Evolutionary conservation across 2,888 invertebrate genomes (phyloP).

Genomic region (Limnephilus lunatus): DNA sequence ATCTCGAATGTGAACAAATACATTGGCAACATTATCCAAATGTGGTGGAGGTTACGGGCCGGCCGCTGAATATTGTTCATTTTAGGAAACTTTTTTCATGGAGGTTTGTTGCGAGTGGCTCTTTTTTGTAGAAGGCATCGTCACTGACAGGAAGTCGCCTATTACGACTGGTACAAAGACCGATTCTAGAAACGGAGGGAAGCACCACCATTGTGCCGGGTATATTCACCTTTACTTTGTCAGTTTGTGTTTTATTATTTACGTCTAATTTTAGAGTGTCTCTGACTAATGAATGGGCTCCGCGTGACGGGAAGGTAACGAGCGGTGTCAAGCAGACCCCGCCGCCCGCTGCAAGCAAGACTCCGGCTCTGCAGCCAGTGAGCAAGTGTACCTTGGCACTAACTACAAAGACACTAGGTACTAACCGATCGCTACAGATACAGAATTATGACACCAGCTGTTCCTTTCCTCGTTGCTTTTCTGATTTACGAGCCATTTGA

Average conservation of each 20-base stretch:
- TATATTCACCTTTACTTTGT: conserved; percentile 54
- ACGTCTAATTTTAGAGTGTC: conserved; percentile 56
- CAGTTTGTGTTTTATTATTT: conserved; percentile 58
- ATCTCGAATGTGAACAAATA: conserved; percentile 12
- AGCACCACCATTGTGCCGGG: conserved; percentile 37
- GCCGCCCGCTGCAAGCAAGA: neutral
- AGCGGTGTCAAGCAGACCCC: conserved; percentile 39
- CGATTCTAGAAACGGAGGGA: conserved; percentile 42
- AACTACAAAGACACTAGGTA: conserved; percentile 10
- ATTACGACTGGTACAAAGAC: conserved; percentile 49
- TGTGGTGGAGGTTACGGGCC: neutral
- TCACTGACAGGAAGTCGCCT: conserved; percentile 47
- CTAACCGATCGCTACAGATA: neutral
- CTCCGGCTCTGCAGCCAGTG: neutral
- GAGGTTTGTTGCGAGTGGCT: neutral
- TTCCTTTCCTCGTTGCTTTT: neutral
- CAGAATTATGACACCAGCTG: neutral
- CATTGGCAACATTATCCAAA: neutral
- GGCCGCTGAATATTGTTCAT: neutral
- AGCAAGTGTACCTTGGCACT: neutral
- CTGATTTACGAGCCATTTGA: conserved; percentile 11
- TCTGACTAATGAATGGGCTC: conserved; percentile 49
- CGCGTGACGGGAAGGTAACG: conserved; percentile 56
- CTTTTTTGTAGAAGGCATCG: neutral
- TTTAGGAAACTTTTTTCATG: conserved; percentile 19